phyloP scores from a whole-genome alignment of 2,113 vertebrate genomes.

The Melanostigma gelatinosum region DNA sequence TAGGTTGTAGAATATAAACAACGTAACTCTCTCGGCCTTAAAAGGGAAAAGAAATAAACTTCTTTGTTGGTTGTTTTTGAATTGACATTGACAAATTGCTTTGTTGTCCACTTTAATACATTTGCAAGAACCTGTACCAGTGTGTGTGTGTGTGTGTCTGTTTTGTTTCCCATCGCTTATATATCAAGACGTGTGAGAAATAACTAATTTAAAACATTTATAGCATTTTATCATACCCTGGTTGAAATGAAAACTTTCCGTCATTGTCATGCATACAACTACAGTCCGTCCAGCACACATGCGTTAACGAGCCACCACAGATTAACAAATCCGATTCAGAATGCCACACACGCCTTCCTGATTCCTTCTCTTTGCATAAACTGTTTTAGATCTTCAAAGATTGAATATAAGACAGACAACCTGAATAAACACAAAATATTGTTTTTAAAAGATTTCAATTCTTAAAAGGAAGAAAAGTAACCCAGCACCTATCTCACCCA shows the following conservation, averaged over 20 bases:
- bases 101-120: slow-evolving; percentile 62
- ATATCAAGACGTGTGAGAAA: neutral
- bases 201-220: neutral
- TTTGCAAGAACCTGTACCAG: slow-evolving; percentile 41
- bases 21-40: slow-evolving; percentile 18
- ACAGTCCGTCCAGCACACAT: neutral
- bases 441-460: neutral
- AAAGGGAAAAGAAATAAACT: slow-evolving; percentile 60
- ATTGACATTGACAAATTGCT: slow-evolving; percentile 32
- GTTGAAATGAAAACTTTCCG: neutral
- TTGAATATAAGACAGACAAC: neutral
- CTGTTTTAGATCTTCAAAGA: neutral
- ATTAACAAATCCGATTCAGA: neutral
- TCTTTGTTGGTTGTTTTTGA: slow-evolving; percentile 52
- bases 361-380: neutral
- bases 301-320: neutral
- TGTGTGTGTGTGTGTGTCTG: neutral
- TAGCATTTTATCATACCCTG: neutral
- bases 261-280: neutral
- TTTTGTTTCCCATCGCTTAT: neutral
- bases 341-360: neutral
- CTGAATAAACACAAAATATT: neutral
- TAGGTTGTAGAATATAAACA: slow-evolving; percentile 4
- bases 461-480: neutral
- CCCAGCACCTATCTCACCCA: neutral